Percentiles rank a stretch among this genome's conserved stretches.
phyloP scores from a whole-genome alignment of 2,888 invertebrate species.

The Erpobdella octoculata region DNA sequence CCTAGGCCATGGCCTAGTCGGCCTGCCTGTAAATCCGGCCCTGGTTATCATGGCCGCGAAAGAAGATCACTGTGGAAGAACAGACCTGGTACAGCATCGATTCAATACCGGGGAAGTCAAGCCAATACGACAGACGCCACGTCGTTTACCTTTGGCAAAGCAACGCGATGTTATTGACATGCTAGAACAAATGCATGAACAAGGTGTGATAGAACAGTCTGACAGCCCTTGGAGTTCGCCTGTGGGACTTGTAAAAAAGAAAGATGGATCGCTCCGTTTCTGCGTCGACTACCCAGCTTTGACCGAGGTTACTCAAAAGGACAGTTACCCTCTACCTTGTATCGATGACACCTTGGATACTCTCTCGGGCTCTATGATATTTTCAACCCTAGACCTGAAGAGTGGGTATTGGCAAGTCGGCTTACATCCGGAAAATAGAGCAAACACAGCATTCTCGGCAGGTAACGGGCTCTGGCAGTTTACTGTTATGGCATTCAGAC shows the following conservation, averaged over 20 bases:
- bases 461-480: constrained; percentile 27
- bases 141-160: not conserved
- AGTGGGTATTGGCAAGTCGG: constrained; percentile 40
- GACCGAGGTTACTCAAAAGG: constrained; percentile 33
- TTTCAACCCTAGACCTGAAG: constrained; percentile 36
- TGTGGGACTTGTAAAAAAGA: constrained; percentile 31
- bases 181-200: constrained; percentile 16
- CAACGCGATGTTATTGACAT: not conserved
- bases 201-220: constrained; percentile 21
- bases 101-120: not conserved
- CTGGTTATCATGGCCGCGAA: not conserved
- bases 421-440: not conserved
- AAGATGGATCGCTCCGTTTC: constrained; percentile 30
- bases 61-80: not conserved
- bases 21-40: too few species aligned
- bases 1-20: too few species aligned
- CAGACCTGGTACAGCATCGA: not conserved
- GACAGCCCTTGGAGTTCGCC: constrained; percentile 26
- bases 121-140: not conserved
- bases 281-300: constrained; percentile 36
- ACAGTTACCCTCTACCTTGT: constrained; percentile 35
- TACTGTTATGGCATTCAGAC: too few species aligned
- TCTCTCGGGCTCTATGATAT: constrained; percentile 35
- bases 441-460: constrained; percentile 30
- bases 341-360: too few species aligned